Base-by-base conservation (phyloP, 1,140 invertebrate species). In the Potamilus streckersoni region DNA sequence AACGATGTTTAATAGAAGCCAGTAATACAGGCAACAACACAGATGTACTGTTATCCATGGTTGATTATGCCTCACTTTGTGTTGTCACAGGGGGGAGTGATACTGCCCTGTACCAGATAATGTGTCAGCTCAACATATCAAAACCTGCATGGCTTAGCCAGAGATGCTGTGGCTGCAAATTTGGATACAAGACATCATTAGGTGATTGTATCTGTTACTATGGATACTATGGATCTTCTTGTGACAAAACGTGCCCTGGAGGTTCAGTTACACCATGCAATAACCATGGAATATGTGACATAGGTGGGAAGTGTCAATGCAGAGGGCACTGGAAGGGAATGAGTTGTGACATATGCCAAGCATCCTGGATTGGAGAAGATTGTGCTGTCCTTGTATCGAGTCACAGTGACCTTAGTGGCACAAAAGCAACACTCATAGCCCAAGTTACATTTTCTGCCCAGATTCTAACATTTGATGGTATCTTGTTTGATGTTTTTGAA, bases 201-300 rank as follows among this genome's bases (percentile, higher is more conserved):
- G 71, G 55, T n/a, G 69, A 60, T 19, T 84, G 83, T 68, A 58
- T 76, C 13, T 84, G 83, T 61, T 78, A 78, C 60, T 65, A 66
- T 66, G 83, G 83, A 2, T 84, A 80, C 74, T 83, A 80, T 69
- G 83, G 83, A 16, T 27, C 56, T 17, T 59, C 65, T 17, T 84
- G 83, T 66, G 58, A 80, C 20, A 60, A 66, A 14, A 55, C 68
- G 2, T 84, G 83, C 71, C 79, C 83, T 11, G 79, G 77, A 31
- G 79, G 80, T 12, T 63, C 66, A 17, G 27, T 31, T 19, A 77
- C 72, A 31, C 78, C 81, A 19, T 84, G 83, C 71, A 81, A 70
- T 71, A 58, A 71, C 14, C 75, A 83, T 61, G 83, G 83, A 62
- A 59, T 31, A 27, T 84, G 83, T 73, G 68, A 69, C 15, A 73